Conservation (phyloP, 2,888 invertebrate genomes). For the Operophtera brumata region DNA sequence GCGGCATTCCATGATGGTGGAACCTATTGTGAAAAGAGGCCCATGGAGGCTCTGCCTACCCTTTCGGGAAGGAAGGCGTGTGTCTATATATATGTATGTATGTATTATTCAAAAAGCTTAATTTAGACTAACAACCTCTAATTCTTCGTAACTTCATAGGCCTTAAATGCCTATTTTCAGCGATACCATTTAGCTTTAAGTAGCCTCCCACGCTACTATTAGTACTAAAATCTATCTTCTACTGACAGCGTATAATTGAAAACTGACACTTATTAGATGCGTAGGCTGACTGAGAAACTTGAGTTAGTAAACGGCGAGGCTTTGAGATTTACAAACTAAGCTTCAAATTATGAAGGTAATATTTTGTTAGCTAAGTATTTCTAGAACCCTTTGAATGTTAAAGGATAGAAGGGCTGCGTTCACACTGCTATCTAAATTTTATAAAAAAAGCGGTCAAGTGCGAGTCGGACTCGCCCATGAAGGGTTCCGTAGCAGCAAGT, state of each 20-base stretch:
- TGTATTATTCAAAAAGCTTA: background rate
- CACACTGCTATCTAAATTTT: too few relatives aligned
- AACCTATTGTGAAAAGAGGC: too few relatives aligned
- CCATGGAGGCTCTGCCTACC: too few relatives aligned
- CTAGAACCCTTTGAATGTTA: too few relatives aligned
- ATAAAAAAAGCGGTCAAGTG: too few relatives aligned
- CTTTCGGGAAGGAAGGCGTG: too few relatives aligned
- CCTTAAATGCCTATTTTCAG: background rate
- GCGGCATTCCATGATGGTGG: too few relatives aligned
- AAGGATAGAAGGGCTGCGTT: too few relatives aligned
- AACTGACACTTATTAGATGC: conserved; percentile 21
- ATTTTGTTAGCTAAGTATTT: background rate
- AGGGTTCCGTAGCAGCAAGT: too few relatives aligned
- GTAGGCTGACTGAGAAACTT: conserved; percentile 20
- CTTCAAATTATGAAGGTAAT: conserved; percentile 2
- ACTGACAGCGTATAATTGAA: conserved; percentile 22
- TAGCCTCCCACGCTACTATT: conserved; percentile 17
- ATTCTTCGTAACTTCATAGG: background rate
- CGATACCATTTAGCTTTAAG: conserved; percentile 3
- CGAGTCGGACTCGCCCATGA: too few relatives aligned
- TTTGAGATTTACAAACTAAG: conserved; percentile 7
- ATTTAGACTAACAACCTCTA: too few relatives aligned
- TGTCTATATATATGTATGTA: too few relatives aligned
- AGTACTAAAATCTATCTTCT: conserved; percentile 18
- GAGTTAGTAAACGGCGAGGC: background rate